Evolutionary conservation across 1,140 invertebrate species (phyloP).

Genomic region (Nebria ingens): DNA sequence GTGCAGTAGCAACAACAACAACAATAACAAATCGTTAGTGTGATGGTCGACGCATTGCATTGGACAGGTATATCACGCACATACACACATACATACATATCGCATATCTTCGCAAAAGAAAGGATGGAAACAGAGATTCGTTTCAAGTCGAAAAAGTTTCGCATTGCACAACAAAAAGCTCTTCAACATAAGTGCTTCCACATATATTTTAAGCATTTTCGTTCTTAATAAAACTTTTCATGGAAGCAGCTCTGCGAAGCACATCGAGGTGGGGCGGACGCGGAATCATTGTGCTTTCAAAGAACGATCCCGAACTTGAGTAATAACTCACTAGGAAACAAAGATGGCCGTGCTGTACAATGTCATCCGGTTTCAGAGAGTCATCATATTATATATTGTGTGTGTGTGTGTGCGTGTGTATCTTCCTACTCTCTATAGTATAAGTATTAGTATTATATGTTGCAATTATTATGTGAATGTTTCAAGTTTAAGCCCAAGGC

Average conservation of each 20-base stretch:
- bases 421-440: too few relatives aligned
- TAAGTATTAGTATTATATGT: too few relatives aligned
- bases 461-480: too few relatives aligned
- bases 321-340: constrained; percentile 8
- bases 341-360: constrained; percentile 5
- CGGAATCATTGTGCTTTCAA: too few relatives aligned
- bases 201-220: constrained; percentile 8
- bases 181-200: constrained; percentile 2
- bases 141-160: not conserved
- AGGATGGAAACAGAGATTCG: not conserved
- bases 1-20: too few relatives aligned
- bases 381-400: not conserved
- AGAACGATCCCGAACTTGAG: not conserved
- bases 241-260: too few relatives aligned
- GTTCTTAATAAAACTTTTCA: constrained; percentile 2
- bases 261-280: too few relatives aligned
- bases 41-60: too few relatives aligned
- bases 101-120: not conserved
- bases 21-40: too few relatives aligned
- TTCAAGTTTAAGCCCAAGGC: too few relatives aligned
- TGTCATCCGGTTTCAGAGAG: not conserved
- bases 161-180: not conserved
- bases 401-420: too few relatives aligned
- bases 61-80: not conserved
- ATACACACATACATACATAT: not conserved